Evolutionary conservation across 1,140 invertebrate genomes (phyloP).

Genomic region (Eupeodes corollae): DNA sequence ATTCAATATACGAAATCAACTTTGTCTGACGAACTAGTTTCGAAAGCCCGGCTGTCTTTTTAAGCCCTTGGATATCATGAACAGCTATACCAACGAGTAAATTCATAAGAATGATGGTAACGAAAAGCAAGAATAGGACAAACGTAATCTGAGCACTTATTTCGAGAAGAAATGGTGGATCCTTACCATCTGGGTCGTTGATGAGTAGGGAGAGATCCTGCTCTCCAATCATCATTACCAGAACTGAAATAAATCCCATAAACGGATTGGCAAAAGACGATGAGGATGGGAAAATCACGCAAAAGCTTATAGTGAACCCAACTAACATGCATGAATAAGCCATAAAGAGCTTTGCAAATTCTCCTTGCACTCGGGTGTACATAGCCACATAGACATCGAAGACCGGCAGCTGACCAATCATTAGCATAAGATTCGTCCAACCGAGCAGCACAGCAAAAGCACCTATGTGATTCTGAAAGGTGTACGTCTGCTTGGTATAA

Average conservation of each 20-base stretch:
- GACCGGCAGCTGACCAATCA: constrained; percentile 73
- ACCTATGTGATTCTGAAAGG: constrained; percentile 61
- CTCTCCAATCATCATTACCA: constrained; percentile 86
- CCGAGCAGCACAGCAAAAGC: constrained; percentile 72
- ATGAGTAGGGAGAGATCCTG: constrained; percentile 57
- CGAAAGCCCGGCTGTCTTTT: constrained; percentile 62
- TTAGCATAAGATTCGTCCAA: constrained; percentile 78
- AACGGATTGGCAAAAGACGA: constrained; percentile 67
- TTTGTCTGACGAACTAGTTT: constrained; percentile 68
- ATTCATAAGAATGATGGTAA: constrained; percentile 74
- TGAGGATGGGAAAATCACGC: constrained; percentile 70
- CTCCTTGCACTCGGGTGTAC: constrained; percentile 73
- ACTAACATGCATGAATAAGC: constrained; percentile 74
- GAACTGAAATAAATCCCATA: constrained; percentile 65
- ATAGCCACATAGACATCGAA: constrained; percentile 80
- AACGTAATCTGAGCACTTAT: constrained; percentile 63
- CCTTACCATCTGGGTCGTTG: constrained; percentile 49
- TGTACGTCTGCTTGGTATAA: constrained; percentile 61
- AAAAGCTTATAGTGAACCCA: constrained; percentile 76
- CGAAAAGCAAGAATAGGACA: constrained; percentile 60
- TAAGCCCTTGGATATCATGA: constrained; percentile 64
- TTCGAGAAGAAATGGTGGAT: constrained; percentile 49
- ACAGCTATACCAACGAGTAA: constrained; percentile 68
- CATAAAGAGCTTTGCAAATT: constrained; percentile 71
- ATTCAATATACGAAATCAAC: constrained; percentile 61